Evolutionary conservation across 1,140 invertebrate genomes (phyloP).

Genomic region (Drosophila melanica): DNA sequence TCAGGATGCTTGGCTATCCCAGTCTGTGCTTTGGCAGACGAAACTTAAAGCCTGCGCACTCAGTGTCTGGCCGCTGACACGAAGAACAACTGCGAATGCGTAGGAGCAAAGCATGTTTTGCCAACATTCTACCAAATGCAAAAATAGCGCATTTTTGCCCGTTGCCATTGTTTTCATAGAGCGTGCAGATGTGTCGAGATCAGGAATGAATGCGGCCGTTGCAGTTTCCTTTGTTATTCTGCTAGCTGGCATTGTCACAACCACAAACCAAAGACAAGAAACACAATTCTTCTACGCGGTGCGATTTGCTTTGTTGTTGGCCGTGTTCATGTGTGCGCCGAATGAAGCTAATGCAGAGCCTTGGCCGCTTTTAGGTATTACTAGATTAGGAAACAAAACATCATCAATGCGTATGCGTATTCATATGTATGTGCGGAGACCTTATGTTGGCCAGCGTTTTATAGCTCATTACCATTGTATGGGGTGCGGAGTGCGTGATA

Average conservation of each 20-base stretch:
- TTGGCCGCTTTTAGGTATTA: constrained; percentile 80
- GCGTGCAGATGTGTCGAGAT: constrained; percentile 57
- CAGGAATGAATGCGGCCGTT: constrained; percentile 7
- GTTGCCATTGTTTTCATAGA: constrained; percentile 32
- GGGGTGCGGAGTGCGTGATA: constrained; percentile 77
- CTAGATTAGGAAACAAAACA: constrained; percentile 73
- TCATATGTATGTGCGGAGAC: constrained; percentile 6
- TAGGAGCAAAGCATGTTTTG: constrained; percentile 54
- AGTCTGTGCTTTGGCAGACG: not conserved
- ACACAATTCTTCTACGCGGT: constrained; percentile 35
- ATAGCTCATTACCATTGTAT: constrained; percentile 81
- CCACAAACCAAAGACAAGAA: constrained; percentile 50
- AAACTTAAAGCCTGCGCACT: not conserved
- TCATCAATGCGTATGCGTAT: not conserved
- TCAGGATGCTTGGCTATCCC: fast-evolving
- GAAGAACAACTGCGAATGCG: not conserved
- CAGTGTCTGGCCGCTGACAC: not conserved
- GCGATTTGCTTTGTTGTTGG: constrained; percentile 40
- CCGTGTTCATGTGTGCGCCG: constrained; percentile 19
- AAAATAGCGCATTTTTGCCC: constrained; percentile 39
- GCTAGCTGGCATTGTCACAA: constrained; percentile 29
- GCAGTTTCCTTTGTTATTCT: constrained; percentile 24
- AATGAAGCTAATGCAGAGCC: constrained; percentile 19
- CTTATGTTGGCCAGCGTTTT: constrained; percentile 24
- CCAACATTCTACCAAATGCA: constrained; percentile 60